A percentile compares a stretch with the other conserved stretches of the same genome.
Evolutionary conservation across 1,140 invertebrate genomes (phyloP).

Genomic region (Ylistrum balloti): DNA sequence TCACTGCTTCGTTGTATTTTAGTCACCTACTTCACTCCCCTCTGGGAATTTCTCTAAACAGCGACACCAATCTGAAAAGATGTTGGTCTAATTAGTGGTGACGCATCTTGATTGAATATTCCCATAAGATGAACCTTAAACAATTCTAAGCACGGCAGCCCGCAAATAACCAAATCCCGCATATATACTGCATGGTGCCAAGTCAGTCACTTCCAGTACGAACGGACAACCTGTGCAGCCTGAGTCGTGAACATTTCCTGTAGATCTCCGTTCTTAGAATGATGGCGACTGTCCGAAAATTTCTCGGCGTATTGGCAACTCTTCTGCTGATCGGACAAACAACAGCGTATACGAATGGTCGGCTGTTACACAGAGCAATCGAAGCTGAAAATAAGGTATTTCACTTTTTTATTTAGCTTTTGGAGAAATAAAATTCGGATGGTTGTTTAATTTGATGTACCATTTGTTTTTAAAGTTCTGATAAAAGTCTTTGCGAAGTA

Average conservation of each 20-base stretch:
- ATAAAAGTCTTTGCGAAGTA: too few relatives aligned
- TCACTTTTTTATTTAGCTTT: not conserved
- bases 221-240: not conserved
- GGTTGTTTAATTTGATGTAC: too few relatives aligned
- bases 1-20: not conserved
- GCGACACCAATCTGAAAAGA: slow-evolving; percentile 6
- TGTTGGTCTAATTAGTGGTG: not conserved
- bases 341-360: not conserved
- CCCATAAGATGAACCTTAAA: slow-evolving; percentile 31
- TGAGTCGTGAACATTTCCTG: not conserved
- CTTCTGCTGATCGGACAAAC: not conserved
- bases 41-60: not conserved
- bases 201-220: not conserved
- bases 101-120: slow-evolving; percentile 7
- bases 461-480: too few relatives aligned
- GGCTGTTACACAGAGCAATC: not conserved
- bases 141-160: not conserved
- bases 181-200: slow-evolving; percentile 2
- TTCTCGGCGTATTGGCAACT: not conserved
- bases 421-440: too few relatives aligned
- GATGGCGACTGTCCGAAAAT: not conserved
- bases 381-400: slow-evolving; percentile 7
- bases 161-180: not conserved
- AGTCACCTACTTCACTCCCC: not conserved
- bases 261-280: not conserved